Evolutionary conservation across 2,797 vertebrate species (phyloP).

Genomic region (Hipposideros larvatus): DNA sequence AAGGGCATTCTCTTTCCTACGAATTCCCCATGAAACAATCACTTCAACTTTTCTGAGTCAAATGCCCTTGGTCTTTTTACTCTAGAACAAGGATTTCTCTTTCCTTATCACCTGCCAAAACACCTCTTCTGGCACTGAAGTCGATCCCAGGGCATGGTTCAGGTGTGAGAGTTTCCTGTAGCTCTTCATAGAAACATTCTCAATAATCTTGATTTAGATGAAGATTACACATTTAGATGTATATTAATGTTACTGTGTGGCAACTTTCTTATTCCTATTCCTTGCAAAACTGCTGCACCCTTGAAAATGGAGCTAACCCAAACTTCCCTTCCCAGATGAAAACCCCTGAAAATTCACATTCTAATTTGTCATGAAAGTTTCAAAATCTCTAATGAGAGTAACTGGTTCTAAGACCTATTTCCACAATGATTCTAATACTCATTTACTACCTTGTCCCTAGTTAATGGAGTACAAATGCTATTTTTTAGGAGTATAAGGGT

Average conservation of each 20-base stretch:
- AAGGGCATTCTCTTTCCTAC: background rate
- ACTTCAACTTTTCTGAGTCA: background rate
- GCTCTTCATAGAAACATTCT: conserved; percentile 31
- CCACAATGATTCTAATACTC: conserved; percentile 42
- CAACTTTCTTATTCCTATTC: background rate
- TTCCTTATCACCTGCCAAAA: background rate
- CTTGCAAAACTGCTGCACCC: conserved; percentile 13
- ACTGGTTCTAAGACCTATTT: background rate
- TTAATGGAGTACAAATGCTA: conserved; percentile 5
- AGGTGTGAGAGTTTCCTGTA: conserved; percentile 26
- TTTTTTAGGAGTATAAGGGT: conserved; percentile 37
- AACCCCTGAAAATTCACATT: background rate
- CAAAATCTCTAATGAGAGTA: conserved; percentile 47
- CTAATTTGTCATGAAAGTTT: conserved; percentile 27
- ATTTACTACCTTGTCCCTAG: conserved; percentile 62
- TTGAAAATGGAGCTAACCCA: background rate
- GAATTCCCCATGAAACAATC: background rate
- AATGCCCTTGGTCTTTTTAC: background rate
- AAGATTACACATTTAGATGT: background rate
- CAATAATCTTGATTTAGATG: background rate
- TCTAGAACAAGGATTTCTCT: background rate
- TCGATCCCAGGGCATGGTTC: background rate
- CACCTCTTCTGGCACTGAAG: background rate
- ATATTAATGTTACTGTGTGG: background rate
- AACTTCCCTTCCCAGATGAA: conserved; percentile 17